phyloP scores from a whole-genome alignment of 2,888 invertebrate species.

The Homarus gammarus region DNA sequence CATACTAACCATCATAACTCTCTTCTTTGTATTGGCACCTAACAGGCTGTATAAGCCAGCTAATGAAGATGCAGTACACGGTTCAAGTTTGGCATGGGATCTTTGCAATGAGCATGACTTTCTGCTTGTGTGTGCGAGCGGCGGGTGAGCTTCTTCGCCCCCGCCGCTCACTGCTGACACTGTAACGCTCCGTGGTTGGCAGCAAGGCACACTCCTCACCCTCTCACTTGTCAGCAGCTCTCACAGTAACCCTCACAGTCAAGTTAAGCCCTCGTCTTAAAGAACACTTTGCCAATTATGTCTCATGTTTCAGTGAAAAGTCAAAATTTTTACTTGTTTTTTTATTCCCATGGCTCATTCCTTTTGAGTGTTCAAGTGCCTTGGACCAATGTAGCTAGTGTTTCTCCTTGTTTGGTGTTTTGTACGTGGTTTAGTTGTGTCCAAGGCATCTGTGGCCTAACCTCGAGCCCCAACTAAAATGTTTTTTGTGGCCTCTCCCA shows the following conservation, averaged over 20 bases:
- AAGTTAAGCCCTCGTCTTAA: slow-evolving; percentile 67
- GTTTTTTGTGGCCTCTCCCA: slow-evolving; percentile 79
- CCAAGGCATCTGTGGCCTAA: slow-evolving; percentile 56
- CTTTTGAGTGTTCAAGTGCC: slow-evolving; percentile 67
- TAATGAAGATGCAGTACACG: slow-evolving; percentile 72
- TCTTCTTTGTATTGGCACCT: slow-evolving; percentile 70
- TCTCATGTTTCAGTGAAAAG: slow-evolving; percentile 70
- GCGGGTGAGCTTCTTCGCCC: slow-evolving; percentile 65
- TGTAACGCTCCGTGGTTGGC: slow-evolving; percentile 69
- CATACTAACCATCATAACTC: slow-evolving; percentile 71
- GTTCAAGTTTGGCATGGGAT: slow-evolving; percentile 74
- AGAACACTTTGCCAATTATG: slow-evolving; percentile 67
- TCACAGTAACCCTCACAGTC: slow-evolving; percentile 73
- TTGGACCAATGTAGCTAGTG: slow-evolving; percentile 70
- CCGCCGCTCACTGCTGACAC: slow-evolving; percentile 65
- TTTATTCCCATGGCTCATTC: slow-evolving; percentile 69
- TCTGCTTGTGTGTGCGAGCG: slow-evolving; percentile 74
- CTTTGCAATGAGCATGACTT: slow-evolving; percentile 74
- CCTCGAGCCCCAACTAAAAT: slow-evolving; percentile 34
- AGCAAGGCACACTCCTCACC: slow-evolving; percentile 75
- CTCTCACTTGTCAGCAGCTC: slow-evolving; percentile 73
- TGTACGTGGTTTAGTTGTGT: slow-evolving; percentile 70
- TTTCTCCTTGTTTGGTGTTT: slow-evolving; percentile 70
- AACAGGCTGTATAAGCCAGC: slow-evolving; percentile 71
- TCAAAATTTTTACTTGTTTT: slow-evolving; percentile 52